Conservation (phyloP, 2,888 invertebrate genomes). For the Drosophila eohydei region DNA sequence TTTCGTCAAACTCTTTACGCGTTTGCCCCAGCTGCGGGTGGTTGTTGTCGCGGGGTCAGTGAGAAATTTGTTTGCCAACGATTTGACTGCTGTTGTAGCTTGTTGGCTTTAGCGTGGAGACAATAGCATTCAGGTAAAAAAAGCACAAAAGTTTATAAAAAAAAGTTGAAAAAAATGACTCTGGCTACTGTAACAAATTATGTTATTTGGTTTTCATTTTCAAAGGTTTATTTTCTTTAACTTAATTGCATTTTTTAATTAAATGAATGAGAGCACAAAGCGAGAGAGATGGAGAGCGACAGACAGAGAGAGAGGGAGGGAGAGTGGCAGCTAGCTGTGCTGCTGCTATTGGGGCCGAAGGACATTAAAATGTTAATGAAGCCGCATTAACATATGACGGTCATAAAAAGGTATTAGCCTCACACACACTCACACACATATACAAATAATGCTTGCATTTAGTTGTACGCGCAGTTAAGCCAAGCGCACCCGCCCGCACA, state of each 20-base stretch:
- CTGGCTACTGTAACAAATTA: slow-evolving; percentile 38
- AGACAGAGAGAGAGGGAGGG: background rate
- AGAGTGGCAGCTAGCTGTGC: background rate
- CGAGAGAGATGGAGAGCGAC: background rate
- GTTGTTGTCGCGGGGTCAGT: slow-evolving; percentile 40
- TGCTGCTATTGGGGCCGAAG: slow-evolving; percentile 47
- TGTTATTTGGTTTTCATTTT: slow-evolving; percentile 53
- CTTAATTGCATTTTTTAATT: slow-evolving; percentile 79
- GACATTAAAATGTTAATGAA: slow-evolving; percentile 81
- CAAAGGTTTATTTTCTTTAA: slow-evolving; percentile 52
- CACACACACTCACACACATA: slow-evolving; percentile 24
- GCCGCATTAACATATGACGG: slow-evolving; percentile 79
- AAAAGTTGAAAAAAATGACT: slow-evolving; percentile 4
- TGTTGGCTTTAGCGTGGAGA: slow-evolving; percentile 25
- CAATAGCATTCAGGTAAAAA: slow-evolving; percentile 9
- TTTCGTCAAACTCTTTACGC: slow-evolving; percentile 79
- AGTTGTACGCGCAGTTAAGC: slow-evolving; percentile 54
- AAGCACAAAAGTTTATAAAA: background rate
- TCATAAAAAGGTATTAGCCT: slow-evolving; percentile 79
- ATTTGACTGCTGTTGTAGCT: slow-evolving; percentile 16
- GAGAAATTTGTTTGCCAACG: slow-evolving; percentile 47
- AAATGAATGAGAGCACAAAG: slow-evolving; percentile 37
- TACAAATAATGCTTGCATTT: slow-evolving; percentile 46
- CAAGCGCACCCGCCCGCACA: slow-evolving; percentile 37
- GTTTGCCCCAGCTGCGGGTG: slow-evolving; percentile 30